A percentile compares a stretch with the other conserved stretches of the same genome.
phyloP scores from a whole-genome alignment of 2,797 vertebrate genomes.

The Masticophis lateralis region DNA sequence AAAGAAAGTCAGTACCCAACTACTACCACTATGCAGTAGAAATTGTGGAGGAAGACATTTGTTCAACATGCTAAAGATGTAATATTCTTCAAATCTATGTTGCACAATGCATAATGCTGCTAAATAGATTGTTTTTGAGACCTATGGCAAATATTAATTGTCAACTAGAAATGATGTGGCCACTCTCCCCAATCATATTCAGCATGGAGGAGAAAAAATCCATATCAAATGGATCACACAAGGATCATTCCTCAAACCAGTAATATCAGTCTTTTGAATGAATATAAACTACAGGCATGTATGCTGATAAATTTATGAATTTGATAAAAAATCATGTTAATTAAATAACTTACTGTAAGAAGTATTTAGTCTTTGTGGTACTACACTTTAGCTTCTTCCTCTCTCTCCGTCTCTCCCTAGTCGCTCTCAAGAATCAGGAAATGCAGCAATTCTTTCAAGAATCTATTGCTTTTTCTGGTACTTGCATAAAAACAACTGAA shows the following conservation, averaged over 20 bases:
- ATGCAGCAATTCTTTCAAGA: not conserved
- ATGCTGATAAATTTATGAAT: not conserved
- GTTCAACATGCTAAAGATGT: not conserved
- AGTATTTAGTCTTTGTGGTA: not conserved
- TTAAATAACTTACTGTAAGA: not conserved
- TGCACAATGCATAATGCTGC: not conserved
- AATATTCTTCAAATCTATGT: not conserved
- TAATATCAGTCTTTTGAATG: not conserved
- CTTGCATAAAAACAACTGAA: not conserved
- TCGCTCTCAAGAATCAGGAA: not conserved
- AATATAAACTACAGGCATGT: not conserved
- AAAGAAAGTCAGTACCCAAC: not conserved
- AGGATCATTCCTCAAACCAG: not conserved
- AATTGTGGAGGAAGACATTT: not conserved
- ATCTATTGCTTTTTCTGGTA: conserved; percentile 36
- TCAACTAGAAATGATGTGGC: not conserved
- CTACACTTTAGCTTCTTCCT: not conserved
- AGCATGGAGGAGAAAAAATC: not conserved
- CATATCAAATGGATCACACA: not conserved
- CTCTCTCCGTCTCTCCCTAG: not conserved
- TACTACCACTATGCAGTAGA: not conserved
- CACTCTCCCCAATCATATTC: not conserved
- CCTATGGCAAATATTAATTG: not conserved
- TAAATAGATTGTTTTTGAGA: not conserved
- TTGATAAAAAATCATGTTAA: not conserved